phyloP scores from a whole-genome alignment of 2,113 vertebrate genomes.

The Reinhardtius hippoglossoides region DNA sequence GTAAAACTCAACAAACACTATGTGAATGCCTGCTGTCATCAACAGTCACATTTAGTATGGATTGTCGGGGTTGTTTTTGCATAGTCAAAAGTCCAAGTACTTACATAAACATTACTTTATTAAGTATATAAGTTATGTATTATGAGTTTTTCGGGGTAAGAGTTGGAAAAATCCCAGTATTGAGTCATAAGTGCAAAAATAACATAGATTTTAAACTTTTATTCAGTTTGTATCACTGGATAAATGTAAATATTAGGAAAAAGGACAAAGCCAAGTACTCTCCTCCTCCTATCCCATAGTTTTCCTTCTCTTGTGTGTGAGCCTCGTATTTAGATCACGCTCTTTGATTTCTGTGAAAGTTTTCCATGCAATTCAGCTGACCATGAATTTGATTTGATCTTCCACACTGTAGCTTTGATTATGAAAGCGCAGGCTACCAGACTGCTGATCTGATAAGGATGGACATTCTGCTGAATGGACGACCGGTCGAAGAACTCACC shows the following conservation, averaged over 20 bases:
- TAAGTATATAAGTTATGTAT: too few relatives aligned
- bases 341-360: neutral
- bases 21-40: neutral
- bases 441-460: conserved; percentile 92
- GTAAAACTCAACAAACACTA: conserved; percentile 72
- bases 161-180: too few relatives aligned
- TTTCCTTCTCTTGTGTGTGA: neutral
- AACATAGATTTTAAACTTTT: neutral
- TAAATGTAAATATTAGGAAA: neutral
- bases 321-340: neutral
- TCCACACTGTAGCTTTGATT: conserved; percentile 89
- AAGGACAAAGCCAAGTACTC: neutral
- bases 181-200: too few relatives aligned
- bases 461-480: conserved; percentile 94
- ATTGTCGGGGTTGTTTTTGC: too few relatives aligned
- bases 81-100: too few relatives aligned
- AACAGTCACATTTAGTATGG: neutral
- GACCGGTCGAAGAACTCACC: conserved; percentile 90
- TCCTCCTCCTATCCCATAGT: neutral
- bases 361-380: neutral
- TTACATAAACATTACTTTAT: too few relatives aligned
- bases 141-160: too few relatives aligned
- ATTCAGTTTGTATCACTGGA: neutral
- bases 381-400: neutral
- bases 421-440: conserved; percentile 95